Base-by-base conservation (phyloP, 2,888 invertebrate genomes). In the Drosophila quasianomalipes region DNA sequence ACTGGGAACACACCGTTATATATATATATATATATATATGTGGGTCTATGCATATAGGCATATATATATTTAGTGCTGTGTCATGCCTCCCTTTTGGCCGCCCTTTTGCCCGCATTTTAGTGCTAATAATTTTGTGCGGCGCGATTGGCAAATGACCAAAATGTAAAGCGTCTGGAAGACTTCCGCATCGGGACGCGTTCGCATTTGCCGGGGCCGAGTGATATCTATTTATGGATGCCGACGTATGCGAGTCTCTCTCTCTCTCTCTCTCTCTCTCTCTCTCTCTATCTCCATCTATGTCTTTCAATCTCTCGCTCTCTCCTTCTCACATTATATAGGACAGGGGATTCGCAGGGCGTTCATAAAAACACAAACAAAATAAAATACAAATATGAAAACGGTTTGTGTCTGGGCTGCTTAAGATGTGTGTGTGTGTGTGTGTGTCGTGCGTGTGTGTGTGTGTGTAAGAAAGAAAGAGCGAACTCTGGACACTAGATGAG, bases 111-210 rank as follows among this genome's bases (percentile, higher is more conserved):
- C 68, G 41, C 51, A 60, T 49, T 76, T 70, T 71, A 67, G 71
- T 78, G 78, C 70, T 68, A 80, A 83, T 83, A 76, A 78, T 76
- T 81, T 35, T 55, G 28, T 30, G 57, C 12, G 28, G 63, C 69
- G 68, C 76, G 81, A 82, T 90, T 88, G 88, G 88, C 88, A 88
- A 89, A 79, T 86, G 82, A 90, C 90, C 88, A 90, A 83, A 85
- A 85, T 75, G 64, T 70, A 54, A 79, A 65, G 73, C 76, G 88
- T 88, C 88, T 88, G 88, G 88, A 88, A 89, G 79, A 90, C 90
- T 88, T 90, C 88, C 88, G 88, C 90, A 89, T 88, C 86, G 79
- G 89, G 82, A 88, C 76, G 39, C 57, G 14, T 39, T 69, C 66
- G 64, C 47, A 47, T 47, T 61, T 51, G 71, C 49, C 72, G 71